Percentiles rank a stretch among this genome's conserved stretches.
These are phyloP conservation scores for Tyria jacobaeae DNA, from an alignment of 2,888 invertebrate species.

Conservation along the genomic window DNA sequence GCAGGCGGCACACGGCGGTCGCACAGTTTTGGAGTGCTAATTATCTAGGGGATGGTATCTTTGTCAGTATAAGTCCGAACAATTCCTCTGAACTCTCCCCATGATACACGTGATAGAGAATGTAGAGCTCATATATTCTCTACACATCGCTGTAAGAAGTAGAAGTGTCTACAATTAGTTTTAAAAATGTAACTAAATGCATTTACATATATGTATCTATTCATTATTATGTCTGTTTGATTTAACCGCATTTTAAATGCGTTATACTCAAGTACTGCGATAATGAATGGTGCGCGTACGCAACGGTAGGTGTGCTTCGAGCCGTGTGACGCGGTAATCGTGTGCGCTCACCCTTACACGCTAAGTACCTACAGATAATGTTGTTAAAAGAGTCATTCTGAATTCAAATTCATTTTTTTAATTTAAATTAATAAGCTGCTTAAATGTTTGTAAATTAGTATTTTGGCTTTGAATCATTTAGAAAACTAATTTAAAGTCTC, in stretches of 20 bases:
- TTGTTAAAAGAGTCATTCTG: background rate
- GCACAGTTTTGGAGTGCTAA: too few species aligned
- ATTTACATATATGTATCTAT: background rate
- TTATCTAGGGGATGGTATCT: too few species aligned
- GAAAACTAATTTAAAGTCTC: background rate
- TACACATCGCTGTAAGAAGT: too few species aligned
- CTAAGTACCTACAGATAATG: constrained; percentile 1
- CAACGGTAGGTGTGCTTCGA: constrained; percentile 50
- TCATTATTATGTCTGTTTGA: background rate
- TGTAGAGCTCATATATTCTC: too few species aligned
- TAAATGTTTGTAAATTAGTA: background rate
- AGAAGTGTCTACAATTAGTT: too few species aligned
- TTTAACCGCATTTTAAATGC: background rate
- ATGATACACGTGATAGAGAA: too few species aligned
- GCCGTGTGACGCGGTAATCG: constrained; percentile 67
- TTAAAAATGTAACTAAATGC: background rate
- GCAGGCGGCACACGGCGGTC: too few species aligned
- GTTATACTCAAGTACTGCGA: constrained; percentile 12
- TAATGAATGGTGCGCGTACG: constrained; percentile 52
- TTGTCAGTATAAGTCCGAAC: too few species aligned
- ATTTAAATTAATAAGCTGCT: constrained; percentile 4
- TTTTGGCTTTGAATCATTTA: background rate
- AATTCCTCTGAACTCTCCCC: too few species aligned
- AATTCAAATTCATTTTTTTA: too few species aligned
- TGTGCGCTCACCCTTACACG: constrained; percentile 55